Evolutionary conservation across 2,113 vertebrate species (phyloP), one percentile per base, ranked within the genome.

Genomic region (Excalfactoria chinensis): DNA sequence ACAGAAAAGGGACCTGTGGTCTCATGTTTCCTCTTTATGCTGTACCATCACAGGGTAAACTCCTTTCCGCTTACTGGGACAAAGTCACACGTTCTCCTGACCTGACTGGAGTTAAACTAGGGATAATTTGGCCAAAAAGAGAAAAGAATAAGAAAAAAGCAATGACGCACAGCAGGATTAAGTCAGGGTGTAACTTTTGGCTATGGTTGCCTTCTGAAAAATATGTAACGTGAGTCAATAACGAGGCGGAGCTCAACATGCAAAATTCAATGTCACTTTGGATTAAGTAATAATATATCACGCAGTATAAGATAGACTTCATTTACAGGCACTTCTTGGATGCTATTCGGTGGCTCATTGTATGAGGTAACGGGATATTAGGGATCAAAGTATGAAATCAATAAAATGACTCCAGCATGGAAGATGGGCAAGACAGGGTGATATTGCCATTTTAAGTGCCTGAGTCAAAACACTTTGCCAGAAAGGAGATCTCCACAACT

Each of bases 301-400:
- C 58, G 66, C 35, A 25, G 43, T 11, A 2, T 60, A 37, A 66
- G 19, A 76, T 78, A 25, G 35, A 55, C 41, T 73, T 91, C 25
- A 49, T 87, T 83, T 66, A 69, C 63, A 81, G 87, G 70, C 44
- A 28, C 34, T 2, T 1, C 49, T 89, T 25, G 82, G 68, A 69
- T 41, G 62, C 53, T 49, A 28, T 28, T 59, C 32, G 8, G 68
- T 46, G 73, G 63, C 22, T 43, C 25, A 25, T 72, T 83, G 2
- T 70, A 89, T 66, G 67, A 87, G 49, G 37, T 89, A 95, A 85
- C 46, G 49, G 68, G 41, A 71, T 85, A 76, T 37, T 83, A 91
- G 76, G 59, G 71, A 83, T 74, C 84, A 88, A 84, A 88, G 88
- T 64, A 60, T 85, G 44, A 77, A 91, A 91, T 88, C 84, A 88